Evolutionary conservation across 2,888 invertebrate species (phyloP), one percentile per base, ranked within the genome.

Genomic region (Alsophila aescularia): DNA sequence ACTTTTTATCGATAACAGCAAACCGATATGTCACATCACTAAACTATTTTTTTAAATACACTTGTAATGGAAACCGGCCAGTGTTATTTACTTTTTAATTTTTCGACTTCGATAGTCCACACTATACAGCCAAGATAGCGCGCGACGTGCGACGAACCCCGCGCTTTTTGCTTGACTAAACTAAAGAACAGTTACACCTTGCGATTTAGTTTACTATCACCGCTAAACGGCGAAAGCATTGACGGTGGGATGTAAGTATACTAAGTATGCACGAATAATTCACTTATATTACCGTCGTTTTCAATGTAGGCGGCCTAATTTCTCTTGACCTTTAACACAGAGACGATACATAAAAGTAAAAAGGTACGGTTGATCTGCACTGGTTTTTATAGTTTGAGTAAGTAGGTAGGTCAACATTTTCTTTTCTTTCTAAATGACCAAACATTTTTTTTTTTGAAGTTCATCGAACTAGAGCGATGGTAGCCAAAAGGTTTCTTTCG

Each of bases 251-350:
- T 52, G 60, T 66, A n/a, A n/a, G n/a, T n/a, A n/a, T n/a, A n/a
- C n/a, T n/a, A n/a, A n/a, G n/a, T n/a, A 53, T 67, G 56, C 63
- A 54, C 58, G 67, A 67, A 65, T 64, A 66, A 70, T 70, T 69
- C 59, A 56, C 65, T 59, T 64, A 66, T 56, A 66, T 69, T 68
- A 55, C 31, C 39, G 49, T 48, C 32, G 45, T 48, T 52, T 56
- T 43, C 53, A 36, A 49, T 57, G 18, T 31, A 43, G 39, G 35
- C 37, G 50, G 32, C 62, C 61, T 51, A 47, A 58, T 61, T 61
- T 61, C 58, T 40, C 56, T 41, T 54, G 58, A 58, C 56, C 62
- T 57, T 48, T 58, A 52, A 32, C 49, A 34, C 37, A 37, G 15
- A 9, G 8, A 52, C 43, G 32, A 35, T 44, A 15, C 13, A n/a